Base-by-base conservation (phyloP, 2,797 vertebrate genomes). In the Leptatherina wallacei region DNA sequence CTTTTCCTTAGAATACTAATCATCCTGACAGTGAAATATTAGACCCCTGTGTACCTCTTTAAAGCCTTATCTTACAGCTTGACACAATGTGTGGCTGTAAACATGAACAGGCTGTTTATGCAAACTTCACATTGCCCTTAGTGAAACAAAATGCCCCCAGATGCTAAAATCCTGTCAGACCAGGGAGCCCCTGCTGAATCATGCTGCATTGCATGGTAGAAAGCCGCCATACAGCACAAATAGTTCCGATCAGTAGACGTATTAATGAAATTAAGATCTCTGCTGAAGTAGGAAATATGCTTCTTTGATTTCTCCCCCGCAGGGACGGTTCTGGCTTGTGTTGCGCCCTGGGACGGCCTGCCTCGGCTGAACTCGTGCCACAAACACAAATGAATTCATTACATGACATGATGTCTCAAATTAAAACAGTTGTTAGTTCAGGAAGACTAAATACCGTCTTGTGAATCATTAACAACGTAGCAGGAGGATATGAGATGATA, bases 1-100 rank as follows among this genome's bases (percentile, higher is more conserved):
- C 49, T 65, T 81, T 85, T 72, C 49, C 81, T 67, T 49, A 24
- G 87, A 87, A 87, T 91, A 70, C 83, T 85, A 83, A 90, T 89
- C 71, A 77, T 3, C 35, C 32, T 54, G 64, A 82, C 75, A 52
- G 75, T 4, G 0, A 71, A 63, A 57, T 67, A 74, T 83, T 69
- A 73, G 65, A 73, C 75, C 47, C 61, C 57, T 3, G 1, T 2
- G 78, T 56, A 52, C 69, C 66, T 69, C 3, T 4, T 57, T 86
- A 67, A 81, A 77, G 80, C 73, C 67, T 78, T 66, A 73, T 89
- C 71, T 84, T 52, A 82, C 52, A 82, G 61, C 30, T 36, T 2
- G 1, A 67, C 55, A 60, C 52, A 11, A 10, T 61, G 27, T 11
- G 1, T 6, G 9, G 30, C 61, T 72, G 65, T 62, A 78, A 77